Base-by-base conservation (phyloP, 2,888 invertebrate species). In the Drosophila mimica region DNA sequence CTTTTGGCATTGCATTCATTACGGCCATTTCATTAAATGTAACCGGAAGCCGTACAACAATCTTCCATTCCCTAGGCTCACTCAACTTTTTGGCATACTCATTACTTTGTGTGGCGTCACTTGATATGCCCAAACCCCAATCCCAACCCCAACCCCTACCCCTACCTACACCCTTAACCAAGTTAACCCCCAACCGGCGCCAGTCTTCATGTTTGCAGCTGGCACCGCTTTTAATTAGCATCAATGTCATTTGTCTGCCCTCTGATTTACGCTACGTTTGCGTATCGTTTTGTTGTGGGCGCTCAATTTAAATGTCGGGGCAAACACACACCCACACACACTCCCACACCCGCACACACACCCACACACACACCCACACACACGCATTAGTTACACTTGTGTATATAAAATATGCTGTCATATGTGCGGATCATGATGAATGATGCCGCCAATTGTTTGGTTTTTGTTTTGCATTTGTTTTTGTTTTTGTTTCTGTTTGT, bases 181-280 rank as follows among this genome's bases (percentile, higher is more conserved):
- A 11, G 25, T 25, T 7, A 8, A 3, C 51, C 33, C 36, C 25
- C 7, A 15, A 28, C 30, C 38, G 4, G 13, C 31, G 46, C 9
- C 34, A 43, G 49, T 51, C 25, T 36, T 17, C 43, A 31, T 38
- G 53, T 63, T 57, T 63, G 78, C 63, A 63, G 74, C 68, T 79
- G 79, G 60, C 72, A 74, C 54, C 74, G 75, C 82, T 86, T 86
- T 90, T 87, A 87, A 87, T 87, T 87, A 88, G 80, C 87, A 88
- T 86, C 87, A 90, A 83, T 70, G 88, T 90, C 81, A 71, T 82
- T 80, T 74, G 74, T 79, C 59, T 76, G 67, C 68, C 70, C 68
- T 74, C 66, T 69, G 76, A 72, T 80, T 77, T 65, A 40, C 48
- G 52, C 63, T 48, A 38, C 33, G 58, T 34, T 48, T 61, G 11